Conservation (phyloP, 1,140 invertebrate genomes). For the Drosophila sturtevanti region DNA sequence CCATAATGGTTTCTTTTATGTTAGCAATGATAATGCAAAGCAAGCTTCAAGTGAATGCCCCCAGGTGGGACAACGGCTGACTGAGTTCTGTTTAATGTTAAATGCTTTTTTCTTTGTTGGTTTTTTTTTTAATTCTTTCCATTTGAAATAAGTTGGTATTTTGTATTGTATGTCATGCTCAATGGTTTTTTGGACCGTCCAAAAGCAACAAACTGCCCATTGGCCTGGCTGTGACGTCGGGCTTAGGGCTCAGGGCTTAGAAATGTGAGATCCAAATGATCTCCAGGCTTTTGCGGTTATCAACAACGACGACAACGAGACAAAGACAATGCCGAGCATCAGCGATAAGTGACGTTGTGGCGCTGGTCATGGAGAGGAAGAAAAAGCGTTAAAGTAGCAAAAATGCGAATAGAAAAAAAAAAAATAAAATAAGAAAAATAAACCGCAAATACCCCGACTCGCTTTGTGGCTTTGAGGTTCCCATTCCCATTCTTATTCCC, state of each 20-base stretch:
- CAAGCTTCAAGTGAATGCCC: conserved; percentile 41
- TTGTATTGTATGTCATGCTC: conserved; percentile 62
- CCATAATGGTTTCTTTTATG: conserved; percentile 10
- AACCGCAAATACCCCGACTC: conserved; percentile 67
- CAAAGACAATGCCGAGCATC: neutral
- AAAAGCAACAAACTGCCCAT: conserved; percentile 31
- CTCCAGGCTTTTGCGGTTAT: conserved; percentile 13
- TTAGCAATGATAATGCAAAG: conserved; percentile 21
- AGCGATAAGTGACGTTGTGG: conserved; percentile 52
- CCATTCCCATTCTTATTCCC: conserved; percentile 18
- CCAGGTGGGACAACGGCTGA: conserved; percentile 8
- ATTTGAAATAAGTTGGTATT: neutral
- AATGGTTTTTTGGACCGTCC: conserved; percentile 23
- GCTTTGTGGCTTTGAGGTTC: conserved; percentile 66
- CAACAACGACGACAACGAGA: neutral
- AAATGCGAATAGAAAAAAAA: conserved; percentile 46
- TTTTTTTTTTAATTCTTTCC: neutral
- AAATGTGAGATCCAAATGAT: conserved; percentile 57
- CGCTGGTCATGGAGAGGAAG: conserved; percentile 62
- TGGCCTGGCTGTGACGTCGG: conserved; percentile 40
- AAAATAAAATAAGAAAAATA: conserved; percentile 12
- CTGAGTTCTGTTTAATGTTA: conserved; percentile 37
- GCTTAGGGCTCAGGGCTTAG: conserved; percentile 13
- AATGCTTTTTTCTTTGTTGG: conserved; percentile 19
- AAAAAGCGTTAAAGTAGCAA: conserved; percentile 44